Evolutionary conservation across 2,797 vertebrate species (phyloP).

Genomic region (Dromococcyx pavoninus): DNA sequence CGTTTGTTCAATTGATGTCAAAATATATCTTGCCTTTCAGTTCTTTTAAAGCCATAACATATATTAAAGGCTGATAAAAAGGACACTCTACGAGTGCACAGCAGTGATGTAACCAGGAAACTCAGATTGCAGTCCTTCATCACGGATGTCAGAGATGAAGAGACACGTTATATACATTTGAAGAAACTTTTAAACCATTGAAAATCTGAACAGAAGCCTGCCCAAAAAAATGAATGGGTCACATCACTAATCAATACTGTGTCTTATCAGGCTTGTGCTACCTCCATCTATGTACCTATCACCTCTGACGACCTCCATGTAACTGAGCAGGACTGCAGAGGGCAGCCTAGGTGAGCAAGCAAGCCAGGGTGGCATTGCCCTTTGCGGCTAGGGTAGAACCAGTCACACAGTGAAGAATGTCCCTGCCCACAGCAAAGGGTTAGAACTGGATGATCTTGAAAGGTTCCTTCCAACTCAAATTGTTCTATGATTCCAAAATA

Average conservation of each 20-base stretch:
- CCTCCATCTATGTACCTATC: not conserved
- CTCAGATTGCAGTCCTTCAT: conserved; percentile 20
- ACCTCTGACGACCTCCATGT: not conserved
- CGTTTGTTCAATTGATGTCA: conserved; percentile 24
- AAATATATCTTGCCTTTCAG: conserved; percentile 46
- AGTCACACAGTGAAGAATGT: not conserved
- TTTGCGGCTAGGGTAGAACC: not conserved
- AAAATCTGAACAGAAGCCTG: conserved; percentile 13
- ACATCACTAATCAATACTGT: not conserved
- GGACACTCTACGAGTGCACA: not conserved
- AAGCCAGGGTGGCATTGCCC: not conserved
- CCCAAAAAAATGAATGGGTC: not conserved
- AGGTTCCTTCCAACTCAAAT: fast-evolving
- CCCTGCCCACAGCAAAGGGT: fast-evolving
- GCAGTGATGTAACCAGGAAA: conserved; percentile 33
- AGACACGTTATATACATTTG: not conserved
- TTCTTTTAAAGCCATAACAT: conserved; percentile 44
- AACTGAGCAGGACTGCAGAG: not conserved
- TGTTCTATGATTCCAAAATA: not conserved
- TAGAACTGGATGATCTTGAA: not conserved
- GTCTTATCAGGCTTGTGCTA: not conserved
- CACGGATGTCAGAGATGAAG: conserved; percentile 38
- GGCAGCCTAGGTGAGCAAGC: fast-evolving
- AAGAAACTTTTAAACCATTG: conserved; percentile 31
- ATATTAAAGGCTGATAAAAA: conserved; percentile 52